phyloP scores from a whole-genome alignment of 2,113 vertebrate species.

The Cinclus mexicanus region DNA sequence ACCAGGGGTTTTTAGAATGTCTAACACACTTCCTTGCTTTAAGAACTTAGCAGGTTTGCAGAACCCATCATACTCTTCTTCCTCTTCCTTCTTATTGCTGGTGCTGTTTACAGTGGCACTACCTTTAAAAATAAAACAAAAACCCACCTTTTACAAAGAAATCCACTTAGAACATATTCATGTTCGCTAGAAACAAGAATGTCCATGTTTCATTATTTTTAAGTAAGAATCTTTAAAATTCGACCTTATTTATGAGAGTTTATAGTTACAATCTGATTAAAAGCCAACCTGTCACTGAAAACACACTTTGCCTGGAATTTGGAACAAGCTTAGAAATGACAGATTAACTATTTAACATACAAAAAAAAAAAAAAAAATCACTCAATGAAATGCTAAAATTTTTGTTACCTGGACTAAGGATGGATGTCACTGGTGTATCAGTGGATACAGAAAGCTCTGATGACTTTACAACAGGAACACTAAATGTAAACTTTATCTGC shows the following conservation, averaged over 20 bases:
- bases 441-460: slow-evolving; percentile 75
- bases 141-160: not conserved
- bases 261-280: not conserved
- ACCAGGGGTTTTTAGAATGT: slow-evolving; percentile 91
- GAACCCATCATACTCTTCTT: slow-evolving; percentile 81
- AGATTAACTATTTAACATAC: not conserved
- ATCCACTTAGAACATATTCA: not conserved
- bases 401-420: slow-evolving; percentile 74
- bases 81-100: slow-evolving; percentile 71
- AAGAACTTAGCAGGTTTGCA: slow-evolving; percentile 87
- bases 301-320: not conserved
- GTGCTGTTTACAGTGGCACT: slow-evolving; percentile 53
- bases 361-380: not conserved
- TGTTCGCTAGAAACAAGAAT: not conserved
- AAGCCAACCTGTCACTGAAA: not conserved
- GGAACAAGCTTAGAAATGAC: not conserved
- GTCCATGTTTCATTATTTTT: not conserved
- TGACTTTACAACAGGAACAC: slow-evolving; percentile 89
- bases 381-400: not conserved
- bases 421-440: slow-evolving; percentile 70
- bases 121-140: slow-evolving; percentile 44
- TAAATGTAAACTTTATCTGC: slow-evolving; percentile 89
- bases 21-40: slow-evolving; percentile 94
- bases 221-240: not conserved
- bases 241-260: not conserved